Evolutionary conservation across 2,797 vertebrate species (phyloP).

Genomic region (Karalla daura): DNA sequence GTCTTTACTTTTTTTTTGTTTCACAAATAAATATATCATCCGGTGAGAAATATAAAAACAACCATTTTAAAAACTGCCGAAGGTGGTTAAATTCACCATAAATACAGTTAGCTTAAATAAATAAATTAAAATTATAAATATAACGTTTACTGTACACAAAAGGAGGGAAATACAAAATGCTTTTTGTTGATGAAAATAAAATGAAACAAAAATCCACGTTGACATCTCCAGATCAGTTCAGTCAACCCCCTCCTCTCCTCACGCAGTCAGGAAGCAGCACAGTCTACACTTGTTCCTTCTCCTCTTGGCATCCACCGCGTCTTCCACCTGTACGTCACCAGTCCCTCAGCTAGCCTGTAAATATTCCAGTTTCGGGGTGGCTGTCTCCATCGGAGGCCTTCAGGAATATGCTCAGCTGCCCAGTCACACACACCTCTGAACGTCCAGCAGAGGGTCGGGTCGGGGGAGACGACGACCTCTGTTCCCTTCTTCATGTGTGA

Average conservation of each 20-base stretch:
- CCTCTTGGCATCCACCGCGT: conserved; percentile 35
- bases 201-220: conserved; percentile 66
- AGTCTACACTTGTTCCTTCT: conserved; percentile 55
- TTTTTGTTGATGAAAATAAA: conserved; percentile 63
- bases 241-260: conserved; percentile 59
- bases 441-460: conserved; percentile 37
- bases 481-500: conserved; percentile 68
- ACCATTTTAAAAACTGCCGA: conserved; percentile 71
- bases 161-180: conserved; percentile 77
- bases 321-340: conserved; percentile 39
- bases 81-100: conserved; percentile 83
- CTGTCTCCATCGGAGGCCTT: conserved; percentile 47
- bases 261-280: conserved; percentile 72
- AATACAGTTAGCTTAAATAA: conserved; percentile 87
- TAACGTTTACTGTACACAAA: conserved; percentile 81
- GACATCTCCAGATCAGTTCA: conserved; percentile 61
- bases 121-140: conserved; percentile 89
- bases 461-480: conserved; percentile 38
- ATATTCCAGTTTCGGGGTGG: conserved; percentile 70
- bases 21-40: conserved; percentile 80
- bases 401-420: conserved; percentile 50
- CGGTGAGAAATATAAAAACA: conserved; percentile 77
- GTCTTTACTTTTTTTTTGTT: conserved; percentile 43
- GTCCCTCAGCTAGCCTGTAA: conserved; percentile 46
- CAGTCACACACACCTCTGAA: conserved; percentile 38